These are phyloP conservation scores for Suncus etruscus DNA, from an alignment of 2,113 vertebrate genomes.

Conservation along the genomic window DNA sequence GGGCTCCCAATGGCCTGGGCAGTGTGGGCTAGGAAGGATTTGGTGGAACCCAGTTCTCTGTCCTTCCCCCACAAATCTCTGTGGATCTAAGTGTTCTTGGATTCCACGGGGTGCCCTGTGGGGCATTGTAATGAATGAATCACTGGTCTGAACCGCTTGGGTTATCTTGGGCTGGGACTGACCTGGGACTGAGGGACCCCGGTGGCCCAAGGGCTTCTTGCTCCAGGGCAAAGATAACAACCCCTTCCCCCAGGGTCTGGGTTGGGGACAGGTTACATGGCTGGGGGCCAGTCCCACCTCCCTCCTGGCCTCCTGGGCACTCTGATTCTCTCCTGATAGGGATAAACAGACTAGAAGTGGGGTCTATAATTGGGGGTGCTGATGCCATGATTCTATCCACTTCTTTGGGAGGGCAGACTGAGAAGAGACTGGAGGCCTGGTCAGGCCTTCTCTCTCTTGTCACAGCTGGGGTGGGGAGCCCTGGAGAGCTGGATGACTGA, in stretches of 20 bases:
- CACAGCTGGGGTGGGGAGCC: no score
- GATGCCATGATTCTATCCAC: no score
- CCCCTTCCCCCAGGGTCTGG: neutral
- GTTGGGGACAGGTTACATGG: neutral
- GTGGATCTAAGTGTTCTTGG: neutral
- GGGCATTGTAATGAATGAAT: neutral
- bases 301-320: neutral
- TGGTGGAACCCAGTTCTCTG: rapidly evolving
- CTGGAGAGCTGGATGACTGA: neutral
- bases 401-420: neutral
- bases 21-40: neutral
- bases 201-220: neutral
- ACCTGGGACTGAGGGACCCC: neutral
- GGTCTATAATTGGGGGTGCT: neutral
- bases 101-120: neutral
- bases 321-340: no score
- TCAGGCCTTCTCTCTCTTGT: no score
- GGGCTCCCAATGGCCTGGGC: no score
- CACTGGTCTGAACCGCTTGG: slow-evolving; percentile 25
- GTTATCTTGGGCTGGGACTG: slow-evolving; percentile 12
- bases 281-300: neutral
- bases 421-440: neutral
- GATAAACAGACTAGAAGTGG: neutral
- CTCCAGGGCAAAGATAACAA: slow-evolving; percentile 46
- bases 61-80: neutral